Evolutionary conservation across 2,888 invertebrate genomes (phyloP), one percentile per base, ranked within the genome.

Genomic region (Oligia latruncula): DNA sequence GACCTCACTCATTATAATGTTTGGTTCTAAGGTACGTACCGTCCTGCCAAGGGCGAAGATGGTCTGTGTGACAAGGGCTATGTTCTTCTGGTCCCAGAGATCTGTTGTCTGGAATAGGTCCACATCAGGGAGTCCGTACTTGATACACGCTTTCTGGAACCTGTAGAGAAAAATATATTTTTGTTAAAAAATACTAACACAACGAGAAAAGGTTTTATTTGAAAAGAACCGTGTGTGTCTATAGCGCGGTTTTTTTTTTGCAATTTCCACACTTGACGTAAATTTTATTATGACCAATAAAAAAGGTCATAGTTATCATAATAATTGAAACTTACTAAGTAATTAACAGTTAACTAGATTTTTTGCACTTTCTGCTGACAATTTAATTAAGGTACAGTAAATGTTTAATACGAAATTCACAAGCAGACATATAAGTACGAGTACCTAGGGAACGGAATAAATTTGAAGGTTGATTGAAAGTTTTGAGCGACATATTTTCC

Each of bases 41-140:
- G 99, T 98, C 92, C 99, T 98, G 80, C 98, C 99, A 87, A 99
- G 97, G 29, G 99, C 98, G 92, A 98, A 98, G 90, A 99, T 98
- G 74, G 99, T 98, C 91, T 98, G 98, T 74, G 99, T 98, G 71
- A 99, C 99, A 79, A 98, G 97, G 60, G 98, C 98, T 87, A 99
- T 98, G 94, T 99, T 99, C 95, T 99, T 98, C 92, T 97, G 97
- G 94, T 99, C 99, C 97, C 98, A 99, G 52, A 99, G 97, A 92
- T 99, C 99, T 0, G 99, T 98, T 2, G 99, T 98, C 96, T 99
- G 99, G 97, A 99, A 99, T 20, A 98, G 97, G 93, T 99, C 99
- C 1, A 98, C 98, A 88, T 98, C 98, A 11, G 98, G 98, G 1
- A 99, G 98, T 74, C 99, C 99, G 91, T 99, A 98, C 90, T 97